Evolutionary conservation across 1,140 invertebrate species (phyloP), one percentile per base, ranked within the genome.

Genomic region (Papilio machaon): DNA sequence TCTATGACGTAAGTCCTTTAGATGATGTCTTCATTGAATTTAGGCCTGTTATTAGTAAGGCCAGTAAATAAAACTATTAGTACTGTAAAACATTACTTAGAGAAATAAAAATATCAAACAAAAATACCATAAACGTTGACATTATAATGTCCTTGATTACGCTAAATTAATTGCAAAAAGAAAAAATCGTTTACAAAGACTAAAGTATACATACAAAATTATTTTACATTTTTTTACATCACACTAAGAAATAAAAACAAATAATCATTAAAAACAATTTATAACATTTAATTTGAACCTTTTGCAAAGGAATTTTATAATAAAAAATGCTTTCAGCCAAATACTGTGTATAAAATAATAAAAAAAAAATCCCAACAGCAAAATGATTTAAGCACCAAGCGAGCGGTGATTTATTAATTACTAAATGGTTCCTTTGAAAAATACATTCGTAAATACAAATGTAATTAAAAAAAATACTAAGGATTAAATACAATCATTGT

Each of bases 291-390:
- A 77, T 35, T 77, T 77, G 49, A 77, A 77, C 75, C 70, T 82
- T 85, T 81, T 86, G 85, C 86, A 87, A 89, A 87, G 84, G 87
- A 82, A 84, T 87, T 85, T 84, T 76, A 82, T 64, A 84, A 81
- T 84, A 87, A 91, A 89, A 82, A 91, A 91, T 93, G 92, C 89
- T 91, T 94, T 89, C 86, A 92, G 89, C 92, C 92, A 92, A 30
- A 94, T 94, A 92, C 91, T 93, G 91, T 89, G 23, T 64, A 89
- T 80, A 83, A 84, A 83, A 85, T 85, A 89, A 82, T 81, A 46
- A 79, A 78, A 82, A 79, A 15, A 73, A 82, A 19, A 73, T 80
- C 54, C 73, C 60, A 73, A 79, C 70, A 77, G 82, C 83, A 82
- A 85, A 81, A 64, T 79, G 84, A 80, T n/a, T 80, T 75, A 82